Conservation (phyloP, 2,113 vertebrate species). For the Brachyhypopomus gauderio region DNA sequence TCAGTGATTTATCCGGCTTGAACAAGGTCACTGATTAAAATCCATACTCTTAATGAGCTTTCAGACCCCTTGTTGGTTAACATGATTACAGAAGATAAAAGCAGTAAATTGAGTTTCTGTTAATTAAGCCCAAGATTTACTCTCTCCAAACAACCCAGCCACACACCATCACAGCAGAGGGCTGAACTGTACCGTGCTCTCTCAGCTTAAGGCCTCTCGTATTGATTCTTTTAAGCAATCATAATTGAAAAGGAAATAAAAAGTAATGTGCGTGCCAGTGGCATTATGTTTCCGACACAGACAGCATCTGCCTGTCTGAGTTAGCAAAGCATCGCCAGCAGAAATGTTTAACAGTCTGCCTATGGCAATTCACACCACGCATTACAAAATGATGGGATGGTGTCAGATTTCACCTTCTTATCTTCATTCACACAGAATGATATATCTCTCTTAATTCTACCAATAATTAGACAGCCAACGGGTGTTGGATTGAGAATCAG, state of each 20-base stretch:
- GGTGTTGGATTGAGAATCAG: too few relatives aligned
- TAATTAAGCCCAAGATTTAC: constrained; percentile 58
- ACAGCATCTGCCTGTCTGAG: too few relatives aligned
- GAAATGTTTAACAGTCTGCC: too few relatives aligned
- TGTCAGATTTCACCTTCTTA: too few relatives aligned
- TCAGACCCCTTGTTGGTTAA: constrained; percentile 51
- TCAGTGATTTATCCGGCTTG: constrained; percentile 50
- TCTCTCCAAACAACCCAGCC: constrained; percentile 7
- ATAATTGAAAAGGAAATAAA: not conserved
- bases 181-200: constrained; percentile 20
- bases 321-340: not conserved
- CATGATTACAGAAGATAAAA: constrained; percentile 55
- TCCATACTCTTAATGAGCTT: constrained; percentile 57
- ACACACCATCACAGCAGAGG: constrained; percentile 1
- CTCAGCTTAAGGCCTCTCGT: constrained; percentile 14
- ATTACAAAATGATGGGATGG: too few relatives aligned
- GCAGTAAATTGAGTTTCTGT: constrained; percentile 54
- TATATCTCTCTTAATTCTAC: too few relatives aligned
- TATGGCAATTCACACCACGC: too few relatives aligned
- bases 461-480: too few relatives aligned
- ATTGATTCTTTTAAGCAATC: constrained; percentile 44
- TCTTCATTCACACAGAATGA: too few relatives aligned
- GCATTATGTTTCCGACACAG: too few relatives aligned
- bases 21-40: constrained; percentile 55
- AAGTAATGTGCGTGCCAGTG: not conserved